A percentile compares a stretch with the other conserved stretches of the same genome.
These are phyloP conservation scores for Oikopleura dioica DNA, from an alignment of 23 tunicate species.

Conservation along the genomic window DNA sequence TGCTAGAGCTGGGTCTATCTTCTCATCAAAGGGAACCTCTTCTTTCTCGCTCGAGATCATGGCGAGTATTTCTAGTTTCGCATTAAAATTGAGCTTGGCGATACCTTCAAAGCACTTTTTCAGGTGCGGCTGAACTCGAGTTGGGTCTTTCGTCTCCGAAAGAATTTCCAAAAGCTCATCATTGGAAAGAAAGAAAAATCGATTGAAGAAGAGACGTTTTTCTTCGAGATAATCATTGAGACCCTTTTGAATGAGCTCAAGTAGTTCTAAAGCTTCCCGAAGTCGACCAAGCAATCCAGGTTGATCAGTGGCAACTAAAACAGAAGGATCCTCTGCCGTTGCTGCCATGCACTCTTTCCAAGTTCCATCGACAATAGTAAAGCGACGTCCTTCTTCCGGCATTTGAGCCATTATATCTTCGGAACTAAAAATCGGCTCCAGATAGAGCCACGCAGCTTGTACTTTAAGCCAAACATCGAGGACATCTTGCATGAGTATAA, in stretches of 20 bases:
- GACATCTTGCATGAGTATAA: constrained; percentile 78
- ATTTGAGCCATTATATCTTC: constrained; percentile 95
- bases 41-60: constrained; percentile 78
- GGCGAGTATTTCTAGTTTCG: constrained; percentile 53
- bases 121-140: constrained; percentile 84
- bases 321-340: constrained; percentile 51
- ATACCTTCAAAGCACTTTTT: constrained; percentile 96
- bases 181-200: constrained; percentile 82
- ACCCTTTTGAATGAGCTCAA: constrained; percentile 78
- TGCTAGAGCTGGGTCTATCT: constrained; percentile 68
- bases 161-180: constrained; percentile 83
- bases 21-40: constrained; percentile 29
- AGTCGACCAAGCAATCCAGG: constrained; percentile 60
- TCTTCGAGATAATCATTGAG: constrained; percentile 73
- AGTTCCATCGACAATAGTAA: constrained; percentile 67
- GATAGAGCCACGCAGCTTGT: constrained; percentile 89
- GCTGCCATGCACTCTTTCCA: constrained; percentile 78
- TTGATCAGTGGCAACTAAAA: constrained; percentile 73
- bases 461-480: constrained; percentile 83
- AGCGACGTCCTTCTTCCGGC: constrained; percentile 94
- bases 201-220: constrained; percentile 56
- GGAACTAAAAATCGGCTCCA: constrained; percentile 87
- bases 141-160: constrained; percentile 92
- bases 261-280: constrained; percentile 42
- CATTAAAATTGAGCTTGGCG: constrained; percentile 59